Base-by-base conservation (phyloP, 1,140 invertebrate genomes). In the Diorhabda carinulata region DNA sequence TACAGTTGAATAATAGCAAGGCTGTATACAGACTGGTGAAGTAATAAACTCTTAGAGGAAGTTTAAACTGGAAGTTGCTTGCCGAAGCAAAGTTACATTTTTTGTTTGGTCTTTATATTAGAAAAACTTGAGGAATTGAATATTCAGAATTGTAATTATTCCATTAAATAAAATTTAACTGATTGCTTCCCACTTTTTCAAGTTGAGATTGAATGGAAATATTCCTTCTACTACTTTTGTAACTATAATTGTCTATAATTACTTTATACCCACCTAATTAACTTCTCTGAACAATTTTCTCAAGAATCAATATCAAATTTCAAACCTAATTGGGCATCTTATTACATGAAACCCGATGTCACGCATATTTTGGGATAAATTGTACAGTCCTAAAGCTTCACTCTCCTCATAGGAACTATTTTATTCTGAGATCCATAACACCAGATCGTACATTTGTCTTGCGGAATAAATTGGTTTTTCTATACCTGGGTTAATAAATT, bases 1-100 rank as follows among this genome's bases (percentile, higher is more conserved):
- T 73, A 68, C 73, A 72, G 56, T 69, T 68, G 66, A 57, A 61
- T 66, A 61, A 25, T 10, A 60, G 52, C 6, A 56, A 10, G 7
- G 2, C 58, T 42, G 10, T n/a, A 10, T 60, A 60, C 8, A 60
- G n/a, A 60, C 8, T n/a, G n/a, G 47, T n/a, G 47, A 52, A 52
- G 47, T 52, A 52, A 52, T 8, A 52, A 52, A 6, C 6, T 6
- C 2, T n/a, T 6, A 52, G 47, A 9, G 45, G 47, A n/a, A 8
- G 4, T 52, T 25, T 25, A 25, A 25, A 25, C 25, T 25, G n/a
- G 2, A 52, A 52, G 47, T 4, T 52, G 3, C 47, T 52, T 3
- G 3, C 6, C 6, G 47, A 52, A 6, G 47, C 2, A 4, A 52
- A 52, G 47, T 52, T 4, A 52, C 47, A 6, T 52, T 52, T 52